Base-by-base conservation (phyloP, 2,888 invertebrate species). In the Aphodius sticticus region DNA sequence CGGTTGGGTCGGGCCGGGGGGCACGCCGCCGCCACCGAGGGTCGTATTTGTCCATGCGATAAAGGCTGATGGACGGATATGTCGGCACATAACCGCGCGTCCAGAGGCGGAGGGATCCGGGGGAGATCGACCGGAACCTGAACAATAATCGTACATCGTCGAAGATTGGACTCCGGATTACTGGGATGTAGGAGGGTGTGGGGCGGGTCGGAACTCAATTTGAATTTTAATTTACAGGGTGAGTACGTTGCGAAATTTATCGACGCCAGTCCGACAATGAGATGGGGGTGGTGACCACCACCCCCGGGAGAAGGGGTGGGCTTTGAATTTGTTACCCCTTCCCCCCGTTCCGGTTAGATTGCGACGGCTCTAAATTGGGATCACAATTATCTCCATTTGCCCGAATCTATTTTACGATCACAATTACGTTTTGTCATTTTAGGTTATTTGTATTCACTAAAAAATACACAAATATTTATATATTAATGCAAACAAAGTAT, bases 221-320 rank as follows among this genome's bases (percentile, higher is more conserved):
- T 89, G 89, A 89, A 89, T 89, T 89, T 89, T 88, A 89, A 89
- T 89, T 89, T 88, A 89, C 88, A 87, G 87, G 86, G 86, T 88
- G 87, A 86, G 87, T 87, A 81, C 77, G 75, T 79, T 75, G 85
- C 86, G 84, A 85, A 87, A 87, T 87, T 88, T 87, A 86, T 86
- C 84, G 85, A 81, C 82, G 82, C 83, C 85, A 85, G 84, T 86
- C 84, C 84, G 84, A 83, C 81, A 82, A 82, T 84, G 84, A 84
- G 53, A 76, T 37, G 12, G 9, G 53, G 53, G 53, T 53, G 53
- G 53, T 53, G 53, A 53, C 53, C 53, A 53, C 53, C 53, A 53
- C 53, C 53, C 53, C 53, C 53, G 7, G 53, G 53, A 53, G 53
- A 53, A 53, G 53, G 53, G 53, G 53, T 53, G 53, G 53, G 12